These are phyloP conservation scores for Dinothrombium tinctorium DNA, from an alignment of 1,140 invertebrate genomes.

Conservation along the genomic window DNA sequence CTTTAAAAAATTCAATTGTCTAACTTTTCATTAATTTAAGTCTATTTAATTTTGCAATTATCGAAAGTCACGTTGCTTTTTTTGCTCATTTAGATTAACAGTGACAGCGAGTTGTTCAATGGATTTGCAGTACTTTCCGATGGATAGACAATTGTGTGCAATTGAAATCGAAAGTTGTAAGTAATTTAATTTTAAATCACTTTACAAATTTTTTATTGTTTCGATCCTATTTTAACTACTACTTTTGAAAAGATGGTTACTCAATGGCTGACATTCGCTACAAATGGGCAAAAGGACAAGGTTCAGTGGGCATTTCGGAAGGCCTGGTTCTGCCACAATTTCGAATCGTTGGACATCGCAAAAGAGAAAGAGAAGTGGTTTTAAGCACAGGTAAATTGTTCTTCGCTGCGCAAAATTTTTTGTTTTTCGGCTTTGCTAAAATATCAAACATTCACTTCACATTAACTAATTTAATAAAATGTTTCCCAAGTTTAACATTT, in stretches of 20 bases:
- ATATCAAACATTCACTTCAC: too few relatives aligned
- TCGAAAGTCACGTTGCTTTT: too few relatives aligned
- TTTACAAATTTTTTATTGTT: not conserved
- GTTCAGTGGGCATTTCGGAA: constrained; percentile 69
- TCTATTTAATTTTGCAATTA: too few relatives aligned
- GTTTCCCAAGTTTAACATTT: too few relatives aligned
- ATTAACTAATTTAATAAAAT: too few relatives aligned
- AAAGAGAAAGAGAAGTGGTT: constrained; percentile 56
- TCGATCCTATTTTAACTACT: not conserved
- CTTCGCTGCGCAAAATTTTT: too few relatives aligned
- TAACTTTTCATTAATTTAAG: too few relatives aligned
- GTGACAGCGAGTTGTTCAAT: constrained; percentile 23
- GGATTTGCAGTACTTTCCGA: constrained; percentile 23
- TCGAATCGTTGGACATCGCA: constrained; percentile 31
- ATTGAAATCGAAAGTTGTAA: constrained; percentile 29
- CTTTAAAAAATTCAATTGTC: too few relatives aligned
- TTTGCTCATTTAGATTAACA: constrained; percentile 18
- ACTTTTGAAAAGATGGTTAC: constrained; percentile 51
- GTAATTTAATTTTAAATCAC: constrained; percentile 13
- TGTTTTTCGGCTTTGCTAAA: too few relatives aligned
- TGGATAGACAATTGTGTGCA: constrained; percentile 24
- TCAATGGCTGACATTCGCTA: constrained; percentile 77
- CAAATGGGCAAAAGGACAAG: constrained; percentile 32
- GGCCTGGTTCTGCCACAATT: constrained; percentile 84
- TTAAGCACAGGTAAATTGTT: constrained; percentile 55